Conservation (phyloP, 64 coral and sea anemone genomes). For the Montipora sp. region DNA sequence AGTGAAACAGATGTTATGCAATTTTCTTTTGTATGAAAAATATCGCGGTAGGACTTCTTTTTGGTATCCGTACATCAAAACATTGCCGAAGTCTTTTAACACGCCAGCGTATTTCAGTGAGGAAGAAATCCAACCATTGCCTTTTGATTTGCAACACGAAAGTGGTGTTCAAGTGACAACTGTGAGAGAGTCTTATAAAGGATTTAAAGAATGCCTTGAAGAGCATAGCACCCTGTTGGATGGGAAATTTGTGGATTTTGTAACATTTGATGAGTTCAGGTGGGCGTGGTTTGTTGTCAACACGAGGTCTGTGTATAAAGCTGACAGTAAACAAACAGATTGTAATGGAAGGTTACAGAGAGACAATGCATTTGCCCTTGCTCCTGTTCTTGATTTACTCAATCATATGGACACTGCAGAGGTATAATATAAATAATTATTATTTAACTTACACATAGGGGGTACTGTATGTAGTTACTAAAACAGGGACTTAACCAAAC, state of each 20-base stretch:
- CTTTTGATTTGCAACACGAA: conserved; percentile 20
- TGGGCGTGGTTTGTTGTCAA: conserved; percentile 94
- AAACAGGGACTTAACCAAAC: too few species aligned
- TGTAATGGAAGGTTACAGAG: background rate
- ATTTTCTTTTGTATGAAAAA: conserved; percentile 83
- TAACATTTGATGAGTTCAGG: conserved; percentile 74
- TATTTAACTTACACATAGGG: too few species aligned
- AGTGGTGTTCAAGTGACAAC: conserved; percentile 38
- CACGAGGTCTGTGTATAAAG: conserved; percentile 82
- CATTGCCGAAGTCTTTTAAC: conserved; percentile 72
- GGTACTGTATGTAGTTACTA: too few species aligned
- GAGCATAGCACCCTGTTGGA: background rate
- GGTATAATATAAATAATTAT: conserved; percentile 26
- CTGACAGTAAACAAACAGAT: background rate
- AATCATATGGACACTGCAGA: conserved; percentile 87
- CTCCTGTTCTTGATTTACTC: conserved; percentile 82
- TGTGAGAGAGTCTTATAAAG: conserved; percentile 23
- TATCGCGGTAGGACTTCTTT: conserved; percentile 64
- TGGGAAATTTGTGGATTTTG: background rate
- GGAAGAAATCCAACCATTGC: conserved; percentile 56
- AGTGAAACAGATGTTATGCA: conserved; percentile 46
- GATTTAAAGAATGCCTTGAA: conserved; percentile 28
- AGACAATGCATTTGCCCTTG: conserved; percentile 72
- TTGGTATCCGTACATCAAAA: conserved; percentile 85
- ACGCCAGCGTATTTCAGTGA: conserved; percentile 72